These are phyloP conservation scores for Lepus europaeus DNA, from an alignment of 2,113 vertebrate genomes.

Conservation along the genomic window DNA sequence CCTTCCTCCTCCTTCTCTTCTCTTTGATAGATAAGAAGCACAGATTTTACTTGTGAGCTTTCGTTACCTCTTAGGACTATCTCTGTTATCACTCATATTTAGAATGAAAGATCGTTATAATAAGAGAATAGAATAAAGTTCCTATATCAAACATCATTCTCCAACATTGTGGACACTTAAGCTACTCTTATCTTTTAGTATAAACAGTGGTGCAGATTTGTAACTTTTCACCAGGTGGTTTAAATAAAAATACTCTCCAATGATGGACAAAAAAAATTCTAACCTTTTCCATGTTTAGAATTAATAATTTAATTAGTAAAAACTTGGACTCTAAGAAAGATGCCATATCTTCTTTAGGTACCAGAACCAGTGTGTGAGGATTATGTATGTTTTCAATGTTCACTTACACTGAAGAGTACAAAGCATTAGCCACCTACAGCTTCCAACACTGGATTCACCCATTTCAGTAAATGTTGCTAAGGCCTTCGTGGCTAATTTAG, in stretches of 20 bases:
- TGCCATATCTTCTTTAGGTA: conserved; percentile 54
- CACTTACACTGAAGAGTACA: conserved; percentile 48
- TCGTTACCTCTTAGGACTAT: background rate
- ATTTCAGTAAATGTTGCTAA: conserved; percentile 66
- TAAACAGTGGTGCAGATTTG: background rate
- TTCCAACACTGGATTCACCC: conserved; percentile 44
- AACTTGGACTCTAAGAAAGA: conserved; percentile 23
- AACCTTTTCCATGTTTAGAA: conserved; percentile 53
- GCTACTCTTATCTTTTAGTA: background rate
- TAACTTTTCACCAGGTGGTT: conserved; percentile 33
- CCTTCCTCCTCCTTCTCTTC: background rate
- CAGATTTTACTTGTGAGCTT: background rate
- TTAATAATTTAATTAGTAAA: conserved; percentile 68
- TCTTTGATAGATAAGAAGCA: background rate
- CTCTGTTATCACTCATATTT: conserved; percentile 13
- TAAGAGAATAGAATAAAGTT: background rate
- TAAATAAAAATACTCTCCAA: conserved; percentile 18
- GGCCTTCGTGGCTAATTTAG: conserved; percentile 76
- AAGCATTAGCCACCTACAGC: conserved; percentile 67
- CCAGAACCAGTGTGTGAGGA: conserved; percentile 54
- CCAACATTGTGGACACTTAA: background rate
- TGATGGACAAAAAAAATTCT: conserved; percentile 61
- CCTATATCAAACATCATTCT: background rate
- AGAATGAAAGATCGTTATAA: background rate
- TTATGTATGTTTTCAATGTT: background rate